Evolutionary conservation across 2,797 vertebrate species (phyloP).

Genomic region (Clarias pachynema): DNA sequence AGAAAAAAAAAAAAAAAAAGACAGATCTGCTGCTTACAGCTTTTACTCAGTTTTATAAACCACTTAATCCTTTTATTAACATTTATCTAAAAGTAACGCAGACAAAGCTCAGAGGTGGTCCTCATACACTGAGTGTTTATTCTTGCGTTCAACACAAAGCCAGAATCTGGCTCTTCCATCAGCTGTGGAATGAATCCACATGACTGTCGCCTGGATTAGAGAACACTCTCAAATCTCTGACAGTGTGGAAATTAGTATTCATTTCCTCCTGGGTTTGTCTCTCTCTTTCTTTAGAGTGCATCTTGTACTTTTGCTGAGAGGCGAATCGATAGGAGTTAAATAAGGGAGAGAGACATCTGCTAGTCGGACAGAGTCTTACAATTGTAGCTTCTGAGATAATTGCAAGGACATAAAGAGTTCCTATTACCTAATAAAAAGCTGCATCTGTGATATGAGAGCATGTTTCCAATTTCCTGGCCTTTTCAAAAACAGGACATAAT

Average conservation of each 20-base stretch:
- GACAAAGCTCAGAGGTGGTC: background rate
- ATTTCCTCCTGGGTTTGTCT: constrained; percentile 14
- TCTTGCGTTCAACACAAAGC: constrained; percentile 11
- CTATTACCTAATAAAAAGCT: background rate
- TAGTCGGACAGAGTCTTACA: background rate
- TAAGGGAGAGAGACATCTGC: background rate
- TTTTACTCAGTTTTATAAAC: background rate
- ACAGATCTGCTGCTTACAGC: background rate
- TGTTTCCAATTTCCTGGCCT: background rate
- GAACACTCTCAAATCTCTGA: background rate
- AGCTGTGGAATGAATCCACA: constrained; percentile 1
- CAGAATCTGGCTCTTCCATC: background rate
- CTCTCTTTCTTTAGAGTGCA: background rate
- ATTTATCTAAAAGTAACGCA: constrained; percentile 24
- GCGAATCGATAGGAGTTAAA: constrained; percentile 22
- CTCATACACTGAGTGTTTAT: constrained; percentile 31
- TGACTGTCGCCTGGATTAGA: constrained; percentile 5
- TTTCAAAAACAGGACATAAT: background rate
- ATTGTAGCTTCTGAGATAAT: background rate
- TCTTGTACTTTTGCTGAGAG: background rate
- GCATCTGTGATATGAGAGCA: background rate
- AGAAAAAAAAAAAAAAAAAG: background rate
- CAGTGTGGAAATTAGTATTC: background rate
- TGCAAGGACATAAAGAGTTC: background rate
- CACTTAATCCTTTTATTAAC: background rate